Conservation (phyloP, 2,888 invertebrate species). For the Nomada ferruginata region DNA sequence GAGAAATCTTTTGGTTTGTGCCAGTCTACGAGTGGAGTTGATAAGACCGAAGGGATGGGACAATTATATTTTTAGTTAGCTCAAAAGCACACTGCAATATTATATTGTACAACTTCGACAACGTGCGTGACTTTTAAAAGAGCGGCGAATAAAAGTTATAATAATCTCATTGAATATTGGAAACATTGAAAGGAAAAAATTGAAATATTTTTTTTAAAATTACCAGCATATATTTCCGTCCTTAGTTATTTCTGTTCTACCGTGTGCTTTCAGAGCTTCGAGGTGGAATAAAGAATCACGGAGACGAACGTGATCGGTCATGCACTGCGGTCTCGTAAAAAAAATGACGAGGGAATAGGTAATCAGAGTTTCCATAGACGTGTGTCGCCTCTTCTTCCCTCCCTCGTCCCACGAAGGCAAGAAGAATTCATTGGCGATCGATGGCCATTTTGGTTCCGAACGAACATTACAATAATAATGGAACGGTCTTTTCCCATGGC, state of each 20-base stretch:
- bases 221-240: too few relatives aligned
- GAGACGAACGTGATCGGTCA: constrained; percentile 18
- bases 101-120: too few relatives aligned
- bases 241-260: background rate
- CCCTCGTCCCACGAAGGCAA: background rate
- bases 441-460: constrained; percentile 11
- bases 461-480: constrained; percentile 61
- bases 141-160: too few relatives aligned
- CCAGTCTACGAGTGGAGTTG: too few relatives aligned
- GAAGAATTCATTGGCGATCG: background rate
- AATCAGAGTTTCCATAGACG: constrained; percentile 8
- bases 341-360: constrained; percentile 9
- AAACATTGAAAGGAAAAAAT: too few relatives aligned
- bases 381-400: background rate
- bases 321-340: constrained; percentile 3
- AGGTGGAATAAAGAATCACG: constrained; percentile 30
- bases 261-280: constrained; percentile 6
- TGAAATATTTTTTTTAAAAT: too few relatives aligned
- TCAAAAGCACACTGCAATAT: too few relatives aligned
- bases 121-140: too few relatives aligned
- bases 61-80: too few relatives aligned
- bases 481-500: background rate
- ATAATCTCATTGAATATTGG: too few relatives aligned
- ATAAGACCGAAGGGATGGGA: too few relatives aligned
- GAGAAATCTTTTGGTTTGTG: too few relatives aligned